Percentiles rank a stretch among this genome's conserved stretches.
Evolutionary conservation across 2,888 invertebrate species (phyloP).

Genomic region (Masnerella sp.): DNA sequence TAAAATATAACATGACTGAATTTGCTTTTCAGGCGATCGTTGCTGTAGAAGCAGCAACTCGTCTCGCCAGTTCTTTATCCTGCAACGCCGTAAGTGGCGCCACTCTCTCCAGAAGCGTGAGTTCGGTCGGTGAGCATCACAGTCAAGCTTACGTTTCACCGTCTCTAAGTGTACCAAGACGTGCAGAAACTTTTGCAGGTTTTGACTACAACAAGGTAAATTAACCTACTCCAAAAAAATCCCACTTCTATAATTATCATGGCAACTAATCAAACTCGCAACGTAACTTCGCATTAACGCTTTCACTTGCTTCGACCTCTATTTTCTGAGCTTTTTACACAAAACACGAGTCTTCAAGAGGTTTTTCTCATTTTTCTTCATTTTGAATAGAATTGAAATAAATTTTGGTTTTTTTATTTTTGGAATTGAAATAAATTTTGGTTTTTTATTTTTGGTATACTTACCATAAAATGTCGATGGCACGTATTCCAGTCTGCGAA

Average conservation of each 20-base stretch:
- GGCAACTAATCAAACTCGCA: no score
- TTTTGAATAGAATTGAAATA: no score
- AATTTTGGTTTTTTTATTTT: no score
- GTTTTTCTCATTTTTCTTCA: no score
- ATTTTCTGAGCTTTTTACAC: not conserved
- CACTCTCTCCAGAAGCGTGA: constrained; percentile 92
- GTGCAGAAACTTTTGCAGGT: constrained; percentile 97
- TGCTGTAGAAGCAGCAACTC: constrained; percentile 83
- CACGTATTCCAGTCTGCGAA: no score
- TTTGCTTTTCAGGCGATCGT: constrained; percentile 67
- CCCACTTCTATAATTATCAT: no score
- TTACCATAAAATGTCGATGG: no score
- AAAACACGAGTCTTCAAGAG: no score
- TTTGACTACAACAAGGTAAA: constrained; percentile 83
- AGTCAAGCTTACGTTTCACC: constrained; percentile 91
- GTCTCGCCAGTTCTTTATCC: constrained; percentile 86
- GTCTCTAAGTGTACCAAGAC: constrained; percentile 86
- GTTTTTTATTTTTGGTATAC: not conserved
- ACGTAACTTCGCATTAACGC: no score
- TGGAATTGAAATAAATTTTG: no score
- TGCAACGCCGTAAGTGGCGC: constrained; percentile 84
- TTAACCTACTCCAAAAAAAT: not conserved
- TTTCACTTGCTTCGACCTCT: constrained; percentile 7
- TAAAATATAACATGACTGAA: not conserved
- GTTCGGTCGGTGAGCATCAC: constrained; percentile 95